Conservation (phyloP, 2,113 vertebrate species). For the Cavia porcellus region DNA sequence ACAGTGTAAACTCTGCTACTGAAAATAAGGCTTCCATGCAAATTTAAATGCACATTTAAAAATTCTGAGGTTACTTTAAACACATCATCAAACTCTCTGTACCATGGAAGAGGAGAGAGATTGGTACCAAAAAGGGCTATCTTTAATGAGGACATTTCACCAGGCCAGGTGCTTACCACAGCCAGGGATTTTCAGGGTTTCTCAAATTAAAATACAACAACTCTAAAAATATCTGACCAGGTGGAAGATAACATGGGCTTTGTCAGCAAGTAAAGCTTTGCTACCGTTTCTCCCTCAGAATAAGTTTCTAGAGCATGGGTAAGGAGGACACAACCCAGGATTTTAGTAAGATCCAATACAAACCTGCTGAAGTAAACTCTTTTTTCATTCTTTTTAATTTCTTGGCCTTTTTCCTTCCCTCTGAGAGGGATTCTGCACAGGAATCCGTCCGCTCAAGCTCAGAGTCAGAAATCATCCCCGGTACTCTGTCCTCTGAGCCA, state of each 20-base stretch:
- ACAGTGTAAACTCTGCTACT: constrained; percentile 52
- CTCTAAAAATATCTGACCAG: neutral
- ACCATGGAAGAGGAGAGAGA: neutral
- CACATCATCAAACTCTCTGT: constrained; percentile 9
- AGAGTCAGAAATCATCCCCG: constrained; percentile 74
- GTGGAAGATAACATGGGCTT: neutral
- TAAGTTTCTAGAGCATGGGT: neutral
- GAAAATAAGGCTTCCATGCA: constrained; percentile 57
- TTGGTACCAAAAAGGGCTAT: neutral
- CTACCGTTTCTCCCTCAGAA: neutral
- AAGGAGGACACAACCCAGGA: neutral
- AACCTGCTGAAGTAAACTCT: constrained; percentile 88
- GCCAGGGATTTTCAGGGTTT: neutral
- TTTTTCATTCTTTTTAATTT: constrained; percentile 92
- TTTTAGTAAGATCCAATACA: neutral
- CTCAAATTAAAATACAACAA: constrained; percentile 25
- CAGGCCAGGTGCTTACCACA: neutral
- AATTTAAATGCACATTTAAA: constrained; percentile 55
- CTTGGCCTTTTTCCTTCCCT: constrained; percentile 89
- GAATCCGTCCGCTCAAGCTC: constrained; percentile 83
- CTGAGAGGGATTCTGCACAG: constrained; percentile 85
- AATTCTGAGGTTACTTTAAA: neutral
- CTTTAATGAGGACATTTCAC: neutral
- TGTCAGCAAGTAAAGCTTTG: neutral
- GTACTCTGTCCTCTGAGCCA: constrained; percentile 81